phyloP scores from a whole-genome alignment of 2,113 vertebrate species.

The Buteo buteo region DNA sequence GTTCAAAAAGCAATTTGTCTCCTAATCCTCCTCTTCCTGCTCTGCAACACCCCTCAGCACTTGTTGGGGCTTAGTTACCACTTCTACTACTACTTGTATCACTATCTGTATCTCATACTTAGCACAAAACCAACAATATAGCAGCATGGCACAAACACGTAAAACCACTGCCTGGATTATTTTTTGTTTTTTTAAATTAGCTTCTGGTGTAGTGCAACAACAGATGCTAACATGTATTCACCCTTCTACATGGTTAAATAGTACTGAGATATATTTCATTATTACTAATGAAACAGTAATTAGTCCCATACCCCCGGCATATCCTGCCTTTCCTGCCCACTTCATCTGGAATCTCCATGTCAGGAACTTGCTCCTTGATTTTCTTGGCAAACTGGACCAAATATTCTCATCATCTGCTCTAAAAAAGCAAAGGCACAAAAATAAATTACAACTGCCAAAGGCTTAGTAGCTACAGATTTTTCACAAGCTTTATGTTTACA shows the following conservation, averaged over 20 bases:
- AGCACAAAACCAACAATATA: no score
- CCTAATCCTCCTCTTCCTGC: neutral
- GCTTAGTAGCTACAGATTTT: neutral
- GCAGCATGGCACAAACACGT: neutral
- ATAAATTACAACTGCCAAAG: neutral
- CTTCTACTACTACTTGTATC: neutral
- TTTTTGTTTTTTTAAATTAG: neutral
- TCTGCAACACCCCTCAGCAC: neutral
- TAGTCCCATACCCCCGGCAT: neutral
- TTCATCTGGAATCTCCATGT: neutral
- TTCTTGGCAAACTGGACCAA: neutral
- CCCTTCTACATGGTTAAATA: neutral
- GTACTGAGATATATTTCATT: neutral
- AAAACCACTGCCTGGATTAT: neutral
- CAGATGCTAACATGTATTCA: neutral
- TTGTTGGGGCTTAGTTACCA: neutral
- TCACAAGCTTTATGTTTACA: neutral
- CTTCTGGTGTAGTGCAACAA: neutral
- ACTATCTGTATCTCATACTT: no score
- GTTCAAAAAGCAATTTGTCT: neutral
- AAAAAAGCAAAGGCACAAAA: neutral
- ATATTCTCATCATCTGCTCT: constrained; percentile 53
- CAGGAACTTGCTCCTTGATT: constrained; percentile 28
- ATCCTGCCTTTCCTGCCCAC: constrained; percentile 28
- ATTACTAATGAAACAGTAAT: neutral